Conservation (phyloP, 2,888 invertebrate genomes). For the Ethmia dodecea region DNA sequence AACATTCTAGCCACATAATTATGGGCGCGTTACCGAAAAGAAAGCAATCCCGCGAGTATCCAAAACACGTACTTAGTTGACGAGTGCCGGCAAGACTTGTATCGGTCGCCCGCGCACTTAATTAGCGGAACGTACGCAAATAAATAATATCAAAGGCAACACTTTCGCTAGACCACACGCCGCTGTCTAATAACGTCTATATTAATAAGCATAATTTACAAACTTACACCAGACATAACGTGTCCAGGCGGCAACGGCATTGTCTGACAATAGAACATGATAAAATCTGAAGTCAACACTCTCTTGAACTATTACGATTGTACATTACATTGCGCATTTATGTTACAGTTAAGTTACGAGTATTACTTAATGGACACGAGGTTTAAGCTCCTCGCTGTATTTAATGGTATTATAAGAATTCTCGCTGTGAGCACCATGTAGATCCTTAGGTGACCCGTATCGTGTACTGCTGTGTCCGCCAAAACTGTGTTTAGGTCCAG, state of each 20-base stretch:
- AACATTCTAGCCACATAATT: constrained; percentile 31
- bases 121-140: constrained; percentile 51
- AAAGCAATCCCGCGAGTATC: constrained; percentile 42
- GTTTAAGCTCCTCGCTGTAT: constrained; percentile 67
- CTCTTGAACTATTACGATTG: background rate
- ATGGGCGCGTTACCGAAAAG: constrained; percentile 43
- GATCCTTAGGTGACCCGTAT: constrained; percentile 49
- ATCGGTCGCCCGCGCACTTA: constrained; percentile 32
- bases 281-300: too few species aligned
- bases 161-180: constrained; percentile 26
- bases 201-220: constrained; percentile 38
- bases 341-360: background rate
- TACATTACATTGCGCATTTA: constrained; percentile 2
- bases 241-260: too few species aligned
- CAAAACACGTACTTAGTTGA: constrained; percentile 29
- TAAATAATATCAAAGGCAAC: constrained; percentile 40
- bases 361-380: constrained; percentile 41
- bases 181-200: constrained; percentile 27
- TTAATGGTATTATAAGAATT: constrained; percentile 68
- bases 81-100: constrained; percentile 29
- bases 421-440: constrained; percentile 61
- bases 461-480: constrained; percentile 45
- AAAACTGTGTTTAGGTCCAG: constrained; percentile 54
- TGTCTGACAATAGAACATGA: too few species aligned
- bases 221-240: constrained; percentile 14